Evolutionary conservation across 2,888 invertebrate genomes (phyloP), one percentile per base, ranked within the genome.

Genomic region (Oxytorus armatus): DNA sequence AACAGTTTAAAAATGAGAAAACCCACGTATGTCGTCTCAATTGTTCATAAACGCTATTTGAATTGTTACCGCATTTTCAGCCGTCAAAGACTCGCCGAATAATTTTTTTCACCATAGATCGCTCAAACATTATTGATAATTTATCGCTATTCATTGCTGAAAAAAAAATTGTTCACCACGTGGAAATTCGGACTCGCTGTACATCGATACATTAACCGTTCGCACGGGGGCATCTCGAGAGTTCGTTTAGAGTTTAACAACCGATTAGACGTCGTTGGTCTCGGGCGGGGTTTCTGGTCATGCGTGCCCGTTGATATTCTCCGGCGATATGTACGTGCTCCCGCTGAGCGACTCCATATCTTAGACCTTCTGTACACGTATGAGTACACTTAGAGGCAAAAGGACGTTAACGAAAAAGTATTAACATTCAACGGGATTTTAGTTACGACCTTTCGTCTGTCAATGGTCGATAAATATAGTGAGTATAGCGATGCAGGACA

Each of bases 221-320:
- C 61, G 14, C 23, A 23, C 7, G n/a, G n/a, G 44, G 44, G 47
- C 33, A 53, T 14, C 57, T n/a, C 44, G n/a, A 47, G 69, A 8
- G 55, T 42, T 57, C 44, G 51, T 49, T 23, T 16, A 18, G 66
- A 59, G 75, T 75, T 66, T 75, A 75, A 75, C 75, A 75, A 75
- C 75, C 75, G 75, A 75, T 75, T 75, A 75, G 66, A 75, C 66
- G 75, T 75, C 47, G 75, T 66, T 68, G 21, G 47, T 66, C 49
- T 66, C 49, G 72, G 25, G 47, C 29, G 44, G 66, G 57, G 57
- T 66, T 47, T 75, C 61, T 57, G 74, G 55, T 49, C 49, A 49
- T 49, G 66, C 59, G 57, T 75, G 63, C 44, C 47, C 44, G 49
- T 39, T 51, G 49, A 75, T 66, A 66, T 57, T 66, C 47, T 18